Evolutionary conservation across 2,888 invertebrate species (phyloP).

Genomic region (Sphaeridia pumilis): DNA sequence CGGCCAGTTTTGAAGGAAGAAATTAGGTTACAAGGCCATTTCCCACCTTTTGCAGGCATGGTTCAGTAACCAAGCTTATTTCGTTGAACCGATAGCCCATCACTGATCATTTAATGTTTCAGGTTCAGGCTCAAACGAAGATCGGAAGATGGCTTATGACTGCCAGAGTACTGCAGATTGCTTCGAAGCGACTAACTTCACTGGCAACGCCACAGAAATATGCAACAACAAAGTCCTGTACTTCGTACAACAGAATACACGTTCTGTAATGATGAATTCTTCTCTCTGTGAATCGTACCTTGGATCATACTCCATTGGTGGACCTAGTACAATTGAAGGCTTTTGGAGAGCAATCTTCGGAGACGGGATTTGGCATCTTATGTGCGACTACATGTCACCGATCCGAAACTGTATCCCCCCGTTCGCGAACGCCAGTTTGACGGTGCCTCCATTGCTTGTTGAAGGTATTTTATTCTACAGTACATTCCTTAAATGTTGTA

Average conservation of each 20-base stretch:
- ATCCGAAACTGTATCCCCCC: slow-evolving; percentile 17
- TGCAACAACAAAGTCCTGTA: slow-evolving; percentile 10
- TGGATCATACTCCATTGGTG: slow-evolving; percentile 24
- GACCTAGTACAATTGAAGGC: slow-evolving; percentile 34
- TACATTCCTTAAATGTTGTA: too few species aligned
- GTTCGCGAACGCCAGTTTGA: not conserved
- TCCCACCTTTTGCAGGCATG: too few species aligned
- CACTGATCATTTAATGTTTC: too few species aligned
- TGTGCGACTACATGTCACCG: slow-evolving; percentile 31
- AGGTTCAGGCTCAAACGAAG: too few species aligned
- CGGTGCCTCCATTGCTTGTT: not conserved
- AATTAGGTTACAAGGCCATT: too few species aligned
- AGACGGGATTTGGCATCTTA: slow-evolving; percentile 25
- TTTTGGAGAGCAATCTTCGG: slow-evolving; percentile 33
- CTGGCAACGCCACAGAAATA: slow-evolving; percentile 9
- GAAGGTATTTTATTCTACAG: too few species aligned
- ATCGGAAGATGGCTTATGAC: not conserved
- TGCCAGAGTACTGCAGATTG: not conserved
- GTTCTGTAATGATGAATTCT: slow-evolving; percentile 7
- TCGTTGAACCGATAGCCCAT: too few species aligned
- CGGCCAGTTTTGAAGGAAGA: too few species aligned
- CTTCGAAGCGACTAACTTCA: not conserved
- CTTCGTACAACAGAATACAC: slow-evolving; percentile 11
- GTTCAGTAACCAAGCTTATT: too few species aligned
- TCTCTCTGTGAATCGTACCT: slow-evolving; percentile 20